These are phyloP conservation scores for Chionomys nivalis DNA, from an alignment of 2,113 vertebrate species.

Conservation along the genomic window DNA sequence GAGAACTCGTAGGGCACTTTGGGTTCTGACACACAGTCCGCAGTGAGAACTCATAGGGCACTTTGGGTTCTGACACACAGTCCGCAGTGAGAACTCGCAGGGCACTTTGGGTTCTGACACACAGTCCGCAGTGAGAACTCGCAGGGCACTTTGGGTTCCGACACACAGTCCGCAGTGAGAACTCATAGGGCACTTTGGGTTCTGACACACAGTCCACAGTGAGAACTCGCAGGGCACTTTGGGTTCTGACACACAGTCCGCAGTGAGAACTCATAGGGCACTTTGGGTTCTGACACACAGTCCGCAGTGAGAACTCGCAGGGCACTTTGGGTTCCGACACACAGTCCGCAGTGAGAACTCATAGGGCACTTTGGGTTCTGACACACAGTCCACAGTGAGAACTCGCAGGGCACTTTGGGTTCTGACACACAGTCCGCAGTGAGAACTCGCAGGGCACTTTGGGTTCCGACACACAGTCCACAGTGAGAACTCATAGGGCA, in stretches of 20 bases:
- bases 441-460: not conserved
- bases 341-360: not conserved
- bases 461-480: not conserved
- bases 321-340: not conserved
- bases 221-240: not conserved
- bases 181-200: not conserved
- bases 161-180: not conserved
- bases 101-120: not conserved
- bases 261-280: not conserved
- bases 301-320: not conserved
- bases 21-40: not conserved
- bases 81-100: not conserved
- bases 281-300: not conserved
- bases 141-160: not conserved
- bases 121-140: not conserved
- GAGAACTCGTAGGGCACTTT: not conserved
- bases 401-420: not conserved
- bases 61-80: not conserved
- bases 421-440: not conserved
- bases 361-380: not conserved
- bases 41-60: not conserved
- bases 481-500: not conserved
- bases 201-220: not conserved
- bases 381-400: not conserved
- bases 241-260: not conserved